These are phyloP conservation scores for Eurystomus gularis DNA, from an alignment of 2,113 vertebrate genomes.

Conservation along the genomic window DNA sequence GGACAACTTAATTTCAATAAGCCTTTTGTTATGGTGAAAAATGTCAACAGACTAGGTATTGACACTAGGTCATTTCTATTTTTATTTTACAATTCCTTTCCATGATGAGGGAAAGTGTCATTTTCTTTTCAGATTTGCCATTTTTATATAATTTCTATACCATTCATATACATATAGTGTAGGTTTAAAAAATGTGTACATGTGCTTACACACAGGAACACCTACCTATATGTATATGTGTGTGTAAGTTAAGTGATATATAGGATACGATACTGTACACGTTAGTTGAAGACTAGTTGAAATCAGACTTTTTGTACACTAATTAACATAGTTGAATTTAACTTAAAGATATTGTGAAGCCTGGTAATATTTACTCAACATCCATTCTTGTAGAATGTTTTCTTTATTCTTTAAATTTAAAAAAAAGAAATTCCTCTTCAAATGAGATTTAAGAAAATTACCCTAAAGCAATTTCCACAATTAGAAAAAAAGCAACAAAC, in stretches of 20 bases:
- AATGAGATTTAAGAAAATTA: background rate
- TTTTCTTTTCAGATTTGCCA: background rate
- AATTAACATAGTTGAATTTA: background rate
- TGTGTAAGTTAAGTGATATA: background rate
- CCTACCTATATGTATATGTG: background rate
- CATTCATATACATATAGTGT: background rate
- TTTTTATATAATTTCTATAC: background rate
- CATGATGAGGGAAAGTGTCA: background rate
- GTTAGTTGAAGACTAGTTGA: background rate
- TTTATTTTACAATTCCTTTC: background rate
- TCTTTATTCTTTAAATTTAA: background rate
- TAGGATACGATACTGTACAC: background rate
- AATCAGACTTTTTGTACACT: background rate
- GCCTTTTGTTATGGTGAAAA: background rate
- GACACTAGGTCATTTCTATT: background rate
- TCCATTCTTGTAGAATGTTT: background rate
- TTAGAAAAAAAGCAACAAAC: background rate
- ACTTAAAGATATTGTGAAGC: background rate
- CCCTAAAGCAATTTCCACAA: background rate
- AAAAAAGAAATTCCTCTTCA: background rate
- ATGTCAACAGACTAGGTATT: background rate
- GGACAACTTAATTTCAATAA: background rate
- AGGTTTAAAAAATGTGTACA: background rate
- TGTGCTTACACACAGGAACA: background rate
- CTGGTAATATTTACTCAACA: background rate